phyloP scores from a whole-genome alignment of 2,797 vertebrate genomes.

The Taenioides sp. region DNA sequence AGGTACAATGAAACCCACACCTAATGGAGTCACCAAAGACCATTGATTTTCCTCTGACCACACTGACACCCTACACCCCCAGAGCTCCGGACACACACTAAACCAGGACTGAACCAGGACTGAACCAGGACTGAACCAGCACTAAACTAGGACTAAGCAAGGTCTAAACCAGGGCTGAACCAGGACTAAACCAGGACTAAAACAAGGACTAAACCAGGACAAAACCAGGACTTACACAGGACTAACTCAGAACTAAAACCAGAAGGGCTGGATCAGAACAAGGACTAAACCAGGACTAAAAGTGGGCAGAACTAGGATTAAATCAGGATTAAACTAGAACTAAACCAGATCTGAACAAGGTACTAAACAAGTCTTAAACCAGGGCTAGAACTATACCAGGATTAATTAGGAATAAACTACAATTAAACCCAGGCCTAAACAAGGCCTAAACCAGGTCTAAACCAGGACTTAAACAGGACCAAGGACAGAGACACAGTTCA shows the following conservation, averaged over 20 bases:
- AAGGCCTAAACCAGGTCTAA: background rate
- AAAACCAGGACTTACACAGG: too few species aligned
- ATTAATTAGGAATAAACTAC: background rate
- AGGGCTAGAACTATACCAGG: background rate
- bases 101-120: background rate
- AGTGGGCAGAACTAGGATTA: background rate
- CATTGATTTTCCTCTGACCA: slow-evolving; percentile 76
- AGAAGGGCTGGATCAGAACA: too few species aligned
- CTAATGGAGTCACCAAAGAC: slow-evolving; percentile 73
- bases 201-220: background rate
- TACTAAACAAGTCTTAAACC: background rate
- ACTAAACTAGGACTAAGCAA: background rate
- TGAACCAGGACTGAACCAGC: background rate
- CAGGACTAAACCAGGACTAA: background rate
- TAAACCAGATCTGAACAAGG: background rate
- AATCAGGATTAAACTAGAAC: background rate
- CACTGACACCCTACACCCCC: slow-evolving; percentile 51
- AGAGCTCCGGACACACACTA: background rate
- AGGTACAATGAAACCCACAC: slow-evolving; percentile 66
- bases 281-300: background rate
- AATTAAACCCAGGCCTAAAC: background rate
- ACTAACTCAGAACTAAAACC: too few species aligned
- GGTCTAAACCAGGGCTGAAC: background rate
- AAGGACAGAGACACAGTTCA: background rate
- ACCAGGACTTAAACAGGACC: background rate